These are phyloP conservation scores for Nothocercus julius DNA, from an alignment of 2,113 vertebrate species.

Conservation along the genomic window DNA sequence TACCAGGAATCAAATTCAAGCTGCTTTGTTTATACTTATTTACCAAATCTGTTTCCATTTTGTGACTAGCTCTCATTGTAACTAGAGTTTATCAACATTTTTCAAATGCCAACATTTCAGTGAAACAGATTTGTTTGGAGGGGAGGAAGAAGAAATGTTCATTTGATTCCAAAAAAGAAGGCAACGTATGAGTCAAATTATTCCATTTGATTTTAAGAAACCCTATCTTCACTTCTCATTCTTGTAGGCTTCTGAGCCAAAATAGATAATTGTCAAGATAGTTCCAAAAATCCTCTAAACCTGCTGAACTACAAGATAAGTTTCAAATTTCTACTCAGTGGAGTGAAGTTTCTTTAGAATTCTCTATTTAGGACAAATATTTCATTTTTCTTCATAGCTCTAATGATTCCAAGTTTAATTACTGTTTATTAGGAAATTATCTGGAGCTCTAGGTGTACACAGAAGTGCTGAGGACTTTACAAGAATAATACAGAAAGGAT, in stretches of 20 bases:
- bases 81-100: constrained; percentile 66
- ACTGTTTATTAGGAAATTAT: constrained; percentile 5
- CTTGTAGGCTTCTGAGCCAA: neutral
- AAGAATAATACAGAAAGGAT: neutral
- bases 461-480: neutral
- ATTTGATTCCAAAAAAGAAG: constrained; percentile 65
- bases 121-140: constrained; percentile 71
- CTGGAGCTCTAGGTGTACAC: neutral
- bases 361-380: neutral
- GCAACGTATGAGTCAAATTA: constrained; percentile 59
- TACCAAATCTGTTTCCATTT: constrained; percentile 69
- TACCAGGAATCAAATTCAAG: constrained; percentile 62
- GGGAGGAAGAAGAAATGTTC: constrained; percentile 56
- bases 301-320: neutral
- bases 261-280: neutral
- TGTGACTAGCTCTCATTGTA: constrained; percentile 62
- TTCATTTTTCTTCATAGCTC: neutral
- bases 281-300: neutral
- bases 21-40: constrained; percentile 69
- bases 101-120: constrained; percentile 63
- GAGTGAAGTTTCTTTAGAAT: neutral
- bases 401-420: neutral
- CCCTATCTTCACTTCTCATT: neutral
- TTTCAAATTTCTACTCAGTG: neutral
- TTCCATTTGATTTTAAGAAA: neutral